phyloP scores from a whole-genome alignment of 2,113 vertebrate genomes.

The Sylvia atricapilla region DNA sequence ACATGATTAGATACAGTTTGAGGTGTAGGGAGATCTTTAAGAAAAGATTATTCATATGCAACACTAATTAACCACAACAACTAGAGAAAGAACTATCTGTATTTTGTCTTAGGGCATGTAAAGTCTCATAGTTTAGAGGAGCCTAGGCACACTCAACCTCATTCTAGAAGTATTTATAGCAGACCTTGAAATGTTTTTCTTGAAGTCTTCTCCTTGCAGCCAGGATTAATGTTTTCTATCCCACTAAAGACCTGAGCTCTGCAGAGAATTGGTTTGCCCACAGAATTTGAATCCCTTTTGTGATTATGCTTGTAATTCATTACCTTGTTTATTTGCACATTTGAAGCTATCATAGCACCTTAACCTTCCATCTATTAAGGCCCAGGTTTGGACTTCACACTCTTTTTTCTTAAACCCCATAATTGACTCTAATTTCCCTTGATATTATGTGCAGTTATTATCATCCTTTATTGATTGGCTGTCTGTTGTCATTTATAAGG shows the following conservation, averaged over 20 bases:
- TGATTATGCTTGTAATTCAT: constrained; percentile 8
- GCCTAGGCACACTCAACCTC: not conserved
- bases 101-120: not conserved
- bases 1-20: not conserved
- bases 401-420: constrained; percentile 47
- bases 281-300: not conserved
- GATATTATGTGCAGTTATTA: constrained; percentile 67
- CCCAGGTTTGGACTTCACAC: constrained; percentile 40
- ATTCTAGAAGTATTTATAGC: not conserved
- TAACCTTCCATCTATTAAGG: constrained; percentile 47
- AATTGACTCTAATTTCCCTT: constrained; percentile 67
- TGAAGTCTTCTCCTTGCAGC: constrained; percentile 13
- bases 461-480: constrained; percentile 69
- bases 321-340: constrained; percentile 48
- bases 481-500: constrained; percentile 57
- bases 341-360: constrained; percentile 44
- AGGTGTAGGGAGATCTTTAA: not conserved
- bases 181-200: constrained; percentile 9
- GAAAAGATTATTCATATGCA: not conserved
- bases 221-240: constrained; percentile 26
- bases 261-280: constrained; percentile 2
- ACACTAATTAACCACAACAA: not conserved
- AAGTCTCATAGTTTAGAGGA: not conserved
- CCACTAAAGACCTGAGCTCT: not conserved
- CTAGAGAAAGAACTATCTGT: not conserved